Percentiles rank a stretch among this genome's conserved stretches.
phyloP scores from a whole-genome alignment of 2,113 vertebrate genomes.

The Mastomys coucha region DNA sequence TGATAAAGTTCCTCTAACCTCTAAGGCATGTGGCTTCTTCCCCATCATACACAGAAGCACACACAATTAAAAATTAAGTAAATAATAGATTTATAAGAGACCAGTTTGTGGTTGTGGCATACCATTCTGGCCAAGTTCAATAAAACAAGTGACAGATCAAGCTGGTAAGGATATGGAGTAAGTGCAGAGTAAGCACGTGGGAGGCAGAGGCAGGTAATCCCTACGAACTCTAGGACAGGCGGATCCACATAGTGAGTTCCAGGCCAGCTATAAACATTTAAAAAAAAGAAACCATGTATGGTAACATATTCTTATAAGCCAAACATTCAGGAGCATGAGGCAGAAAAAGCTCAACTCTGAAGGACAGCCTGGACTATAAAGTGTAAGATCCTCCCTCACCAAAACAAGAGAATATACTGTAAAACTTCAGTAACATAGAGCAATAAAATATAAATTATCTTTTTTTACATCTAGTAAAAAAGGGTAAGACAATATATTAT shows the following conservation, averaged over 20 bases:
- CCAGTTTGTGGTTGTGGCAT: not conserved
- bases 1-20: not conserved
- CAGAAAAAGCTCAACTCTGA: not conserved
- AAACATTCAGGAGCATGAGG: not conserved
- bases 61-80: conserved; percentile 16
- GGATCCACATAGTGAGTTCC: not conserved
- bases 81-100: not conserved
- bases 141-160: not conserved
- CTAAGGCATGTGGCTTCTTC: not conserved
- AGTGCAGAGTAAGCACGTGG: not conserved
- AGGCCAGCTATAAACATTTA: not conserved
- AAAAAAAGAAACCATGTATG: not conserved
- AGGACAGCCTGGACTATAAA: not conserved
- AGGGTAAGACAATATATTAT: not conserved
- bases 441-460: conserved; percentile 1
- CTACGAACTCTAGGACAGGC: not conserved
- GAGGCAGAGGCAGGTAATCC: not conserved
- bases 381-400: not conserved
- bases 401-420: not conserved
- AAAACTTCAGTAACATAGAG: conserved; percentile 34
- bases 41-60: not conserved
- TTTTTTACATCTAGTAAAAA: not conserved
- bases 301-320: not conserved
- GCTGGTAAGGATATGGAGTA: not conserved
- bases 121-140: not conserved